A percentile compares a stretch with the other conserved stretches of the same genome.
Evolutionary conservation across 2,888 invertebrate genomes (phyloP).

Genomic region (Xanthorhoe spadicearia): DNA sequence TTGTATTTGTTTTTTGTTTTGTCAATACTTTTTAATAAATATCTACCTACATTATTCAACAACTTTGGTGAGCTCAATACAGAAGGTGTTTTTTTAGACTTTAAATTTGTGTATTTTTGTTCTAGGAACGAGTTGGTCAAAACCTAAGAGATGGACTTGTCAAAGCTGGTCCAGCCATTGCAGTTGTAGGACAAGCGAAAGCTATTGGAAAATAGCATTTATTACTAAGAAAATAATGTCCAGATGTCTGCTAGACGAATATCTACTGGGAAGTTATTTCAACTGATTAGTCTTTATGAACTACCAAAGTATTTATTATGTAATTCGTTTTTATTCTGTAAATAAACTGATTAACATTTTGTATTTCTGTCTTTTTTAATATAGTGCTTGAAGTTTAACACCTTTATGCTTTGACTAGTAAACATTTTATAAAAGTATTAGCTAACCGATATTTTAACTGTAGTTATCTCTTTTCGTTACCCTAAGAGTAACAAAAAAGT

Average conservation of each 20-base stretch:
- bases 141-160: constrained; percentile 58
- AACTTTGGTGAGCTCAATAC: too few species aligned
- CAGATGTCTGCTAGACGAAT: too few species aligned
- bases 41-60: too few species aligned
- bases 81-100: constrained; percentile 6
- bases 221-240: background rate
- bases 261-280: background rate
- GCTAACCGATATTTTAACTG: too few species aligned
- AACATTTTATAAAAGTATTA: too few species aligned
- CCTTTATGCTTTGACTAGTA: too few species aligned
- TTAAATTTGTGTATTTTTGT: constrained; percentile 17
- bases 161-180: constrained; percentile 59
- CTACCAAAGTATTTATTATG: constrained; percentile 9
- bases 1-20: too few species aligned
- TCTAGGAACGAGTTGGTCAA: constrained; percentile 56
- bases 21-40: too few species aligned
- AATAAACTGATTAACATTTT: constrained; percentile 12
- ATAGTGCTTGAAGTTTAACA: too few species aligned
- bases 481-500: too few species aligned
- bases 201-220: constrained; percentile 49
- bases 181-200: constrained; percentile 53
- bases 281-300: background rate
- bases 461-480: too few species aligned
- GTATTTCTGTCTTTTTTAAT: constrained; percentile 1
- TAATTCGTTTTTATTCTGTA: background rate